Conservation (phyloP, 2,113 vertebrate genomes). For the Marmota monax region DNA sequence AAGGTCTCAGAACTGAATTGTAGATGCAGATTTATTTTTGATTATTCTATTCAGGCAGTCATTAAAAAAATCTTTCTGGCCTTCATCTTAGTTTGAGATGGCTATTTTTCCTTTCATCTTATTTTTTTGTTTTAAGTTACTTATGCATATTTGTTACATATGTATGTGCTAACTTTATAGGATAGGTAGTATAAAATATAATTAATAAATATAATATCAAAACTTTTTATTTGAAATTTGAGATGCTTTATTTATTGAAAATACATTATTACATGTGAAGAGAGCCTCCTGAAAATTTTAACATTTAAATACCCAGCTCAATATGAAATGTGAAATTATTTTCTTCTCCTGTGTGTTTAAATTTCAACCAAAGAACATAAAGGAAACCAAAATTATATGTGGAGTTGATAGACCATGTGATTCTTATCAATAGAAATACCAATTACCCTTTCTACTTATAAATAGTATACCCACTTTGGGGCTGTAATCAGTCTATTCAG, state of each 20-base stretch:
- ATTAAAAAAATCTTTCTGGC: neutral
- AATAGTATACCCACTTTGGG: neutral
- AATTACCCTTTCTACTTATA: neutral
- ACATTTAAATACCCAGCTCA: neutral
- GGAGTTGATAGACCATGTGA: neutral
- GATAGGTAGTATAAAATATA: neutral
- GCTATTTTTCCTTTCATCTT: neutral
- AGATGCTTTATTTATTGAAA: neutral
- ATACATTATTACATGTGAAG: neutral
- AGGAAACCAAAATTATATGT: neutral
- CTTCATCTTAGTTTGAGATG: neutral
- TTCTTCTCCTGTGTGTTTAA: neutral
- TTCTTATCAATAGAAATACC: neutral
- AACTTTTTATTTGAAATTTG: neutral
- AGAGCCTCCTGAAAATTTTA: neutral
- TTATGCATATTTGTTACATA: neutral
- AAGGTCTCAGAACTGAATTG: neutral
- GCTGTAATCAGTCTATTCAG: neutral
- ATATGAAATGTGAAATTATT: neutral
- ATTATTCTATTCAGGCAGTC: neutral
- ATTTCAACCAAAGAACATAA: neutral
- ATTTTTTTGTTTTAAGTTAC: neutral
- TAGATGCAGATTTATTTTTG: neutral
- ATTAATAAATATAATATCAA: neutral
- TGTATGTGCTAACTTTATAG: neutral